A percentile compares a stretch with the other conserved stretches of the same genome.
Conservation (phyloP, 64 coral and sea anemone species). For the Hydrozoanthus tunicans region DNA sequence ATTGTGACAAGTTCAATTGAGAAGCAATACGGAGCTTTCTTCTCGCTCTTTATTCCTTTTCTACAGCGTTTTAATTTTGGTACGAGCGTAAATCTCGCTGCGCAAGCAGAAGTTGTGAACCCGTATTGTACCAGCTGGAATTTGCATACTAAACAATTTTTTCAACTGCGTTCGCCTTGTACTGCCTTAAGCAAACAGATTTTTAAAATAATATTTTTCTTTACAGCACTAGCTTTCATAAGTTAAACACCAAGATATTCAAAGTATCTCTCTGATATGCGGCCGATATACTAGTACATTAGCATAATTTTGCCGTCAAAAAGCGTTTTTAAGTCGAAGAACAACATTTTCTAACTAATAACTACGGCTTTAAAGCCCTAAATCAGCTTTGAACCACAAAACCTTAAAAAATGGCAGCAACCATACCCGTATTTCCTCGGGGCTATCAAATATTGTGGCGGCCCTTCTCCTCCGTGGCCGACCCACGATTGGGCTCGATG, state of each 20-base stretch:
- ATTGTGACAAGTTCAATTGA: not conserved
- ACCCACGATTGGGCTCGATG: constrained; percentile 42
- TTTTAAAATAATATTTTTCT: constrained; percentile 54
- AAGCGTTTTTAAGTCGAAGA: constrained; percentile 16
- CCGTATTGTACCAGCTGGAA: constrained; percentile 18
- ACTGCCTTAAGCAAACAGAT: constrained; percentile 43
- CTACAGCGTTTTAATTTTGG: constrained; percentile 38
- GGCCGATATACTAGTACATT: constrained; percentile 2
- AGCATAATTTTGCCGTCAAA: not conserved
- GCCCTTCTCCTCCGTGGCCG: constrained; percentile 41
- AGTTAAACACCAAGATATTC: constrained; percentile 30
- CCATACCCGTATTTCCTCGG: constrained; percentile 61
- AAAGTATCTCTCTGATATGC: constrained; percentile 41
- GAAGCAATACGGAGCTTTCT: not conserved
- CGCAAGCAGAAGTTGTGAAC: constrained; percentile 16
- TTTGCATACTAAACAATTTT: constrained; percentile 32
- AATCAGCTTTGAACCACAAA: constrained; percentile 5
- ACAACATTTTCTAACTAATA: not conserved
- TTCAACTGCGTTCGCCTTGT: not conserved
- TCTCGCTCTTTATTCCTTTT: not conserved
- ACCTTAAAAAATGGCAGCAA: constrained; percentile 21
- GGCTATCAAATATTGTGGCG: constrained; percentile 58
- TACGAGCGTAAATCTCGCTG: constrained; percentile 21
- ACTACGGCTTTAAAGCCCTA: not conserved
- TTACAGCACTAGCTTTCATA: constrained; percentile 20